Base-by-base conservation (phyloP, 92 coral and sea anemone genomes). In the Umimayanthus kanabou region DNA sequence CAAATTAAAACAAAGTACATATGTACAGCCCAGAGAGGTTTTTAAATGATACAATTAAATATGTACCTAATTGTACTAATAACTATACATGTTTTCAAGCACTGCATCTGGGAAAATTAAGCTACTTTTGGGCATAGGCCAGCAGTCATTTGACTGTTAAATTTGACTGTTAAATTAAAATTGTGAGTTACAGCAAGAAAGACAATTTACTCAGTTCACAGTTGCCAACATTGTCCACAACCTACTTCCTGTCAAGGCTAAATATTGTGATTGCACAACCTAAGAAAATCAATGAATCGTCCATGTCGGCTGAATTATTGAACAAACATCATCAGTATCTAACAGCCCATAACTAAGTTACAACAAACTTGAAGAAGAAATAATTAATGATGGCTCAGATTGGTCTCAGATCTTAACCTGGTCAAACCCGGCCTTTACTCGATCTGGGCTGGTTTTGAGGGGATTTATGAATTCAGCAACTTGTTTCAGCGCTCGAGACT, bases 371-470 rank as follows among this genome's bases (percentile, higher is more conserved):
- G 9, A 39, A 16, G 10, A 14, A 42, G 40, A 40, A 28, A 37
- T 22, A 64, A 45, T 18, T 18, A 23, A 61, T 4, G 50, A 61
- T 20, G 26, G 69, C 20, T 22, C 42, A 61, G 4, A 18, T 58
- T 61, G 29, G 29, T 14, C 28, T 28, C 29, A 9, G 50, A 23
- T 43, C 45, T 20, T 13, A 14, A 9, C 37, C 14, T 43, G 85
- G 61, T 13, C 43, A 69, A 28, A 26, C 18, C 23, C n/a, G n/a
- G n/a, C n/a, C 14, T 83, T 43, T 70, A 83, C 25, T 45, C 67
- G 64, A 69, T 83, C 87, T 83, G 87, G 87, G 58, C 29, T 83
- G 20, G 58, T 83, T 70, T 70, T 25, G 9, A 33, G 40, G 66
- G 25, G 45, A 30, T 83, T 28, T 43, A 39, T 20, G 39, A 70